Conservation (phyloP, 35 echinoderm and acorn worm genomes). For the Ptychodera flava region DNA sequence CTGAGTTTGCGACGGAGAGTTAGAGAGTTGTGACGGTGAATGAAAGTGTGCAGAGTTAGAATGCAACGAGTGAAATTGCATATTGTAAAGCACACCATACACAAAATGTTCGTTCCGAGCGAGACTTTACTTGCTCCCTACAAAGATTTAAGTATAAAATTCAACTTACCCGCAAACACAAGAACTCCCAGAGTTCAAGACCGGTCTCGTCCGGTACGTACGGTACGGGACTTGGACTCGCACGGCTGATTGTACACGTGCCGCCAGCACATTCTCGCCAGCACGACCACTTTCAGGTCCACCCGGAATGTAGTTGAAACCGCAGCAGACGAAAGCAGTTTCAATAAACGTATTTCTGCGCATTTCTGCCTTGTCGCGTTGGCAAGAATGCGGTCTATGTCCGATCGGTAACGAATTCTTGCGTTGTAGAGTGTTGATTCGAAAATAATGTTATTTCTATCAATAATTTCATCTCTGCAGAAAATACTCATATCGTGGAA, state of each 20-base stretch:
- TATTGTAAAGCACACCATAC: too few species aligned
- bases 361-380: neutral
- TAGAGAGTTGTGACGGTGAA: too few species aligned
- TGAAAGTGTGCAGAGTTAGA: too few species aligned
- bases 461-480: too few species aligned
- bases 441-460: too few species aligned
- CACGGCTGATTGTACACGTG: neutral
- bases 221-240: neutral
- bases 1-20: neutral
- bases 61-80: too few species aligned
- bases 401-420: neutral
- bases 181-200: neutral
- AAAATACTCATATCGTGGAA: slow-evolving; percentile 70
- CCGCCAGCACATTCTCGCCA: too few species aligned
- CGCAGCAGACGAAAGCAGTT: neutral
- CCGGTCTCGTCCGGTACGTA: neutral
- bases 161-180: too few species aligned
- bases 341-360: neutral
- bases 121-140: too few species aligned
- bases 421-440: neutral
- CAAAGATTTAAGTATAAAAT: too few species aligned
- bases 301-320: neutral
- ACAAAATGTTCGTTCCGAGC: too few species aligned
- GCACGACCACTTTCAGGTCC: too few species aligned
- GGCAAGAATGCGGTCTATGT: neutral